Conservation (phyloP, 2,797 vertebrate species). For the Artibeus lituratus region DNA sequence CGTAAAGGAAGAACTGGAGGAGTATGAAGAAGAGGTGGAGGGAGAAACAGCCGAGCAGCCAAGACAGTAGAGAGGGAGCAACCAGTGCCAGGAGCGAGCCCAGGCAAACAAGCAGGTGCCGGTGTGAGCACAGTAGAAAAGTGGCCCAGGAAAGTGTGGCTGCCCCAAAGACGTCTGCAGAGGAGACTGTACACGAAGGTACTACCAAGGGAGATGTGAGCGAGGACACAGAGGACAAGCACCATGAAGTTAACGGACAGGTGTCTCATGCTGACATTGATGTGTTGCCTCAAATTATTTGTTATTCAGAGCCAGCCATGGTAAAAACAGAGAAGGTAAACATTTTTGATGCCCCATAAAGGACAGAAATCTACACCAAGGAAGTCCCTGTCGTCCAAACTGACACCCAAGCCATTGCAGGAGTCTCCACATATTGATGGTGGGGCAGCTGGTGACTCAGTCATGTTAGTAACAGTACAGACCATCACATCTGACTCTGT, state of each 20-base stretch:
- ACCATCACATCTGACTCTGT: conserved; percentile 96
- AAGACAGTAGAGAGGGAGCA: conserved; percentile 68
- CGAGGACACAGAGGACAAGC: conserved; percentile 80
- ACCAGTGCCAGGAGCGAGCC: conserved; percentile 69
- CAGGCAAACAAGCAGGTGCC: conserved; percentile 76
- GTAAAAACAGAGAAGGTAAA: conserved; percentile 99
- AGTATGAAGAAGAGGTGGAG: conserved; percentile 79
- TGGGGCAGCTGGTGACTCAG: conserved; percentile 86
- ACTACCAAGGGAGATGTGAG: conserved; percentile 73
- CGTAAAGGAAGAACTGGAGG: conserved; percentile 90
- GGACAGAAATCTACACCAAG: conserved; percentile 97
- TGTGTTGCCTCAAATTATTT: conserved; percentile 93
- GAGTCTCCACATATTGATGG: conserved; percentile 95
- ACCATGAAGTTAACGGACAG: conserved; percentile 92
- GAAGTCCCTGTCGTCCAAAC: conserved; percentile 99
- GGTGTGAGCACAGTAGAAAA: conserved; percentile 72
- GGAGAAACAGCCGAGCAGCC: conserved; percentile 62
- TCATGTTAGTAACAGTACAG: conserved; percentile 94
- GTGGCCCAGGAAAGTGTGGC: conserved; percentile 63
- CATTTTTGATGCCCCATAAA: conserved; percentile 97
- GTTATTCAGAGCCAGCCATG: conserved; percentile 98
- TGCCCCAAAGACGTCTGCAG: conserved; percentile 62
- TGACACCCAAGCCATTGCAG: conserved; percentile 98
- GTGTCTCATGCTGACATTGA: conserved; percentile 87
- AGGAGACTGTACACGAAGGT: conserved; percentile 74